These are phyloP conservation scores for Euwallacea fornicatus DNA, from an alignment of 1,140 invertebrate genomes.

Conservation along the genomic window DNA sequence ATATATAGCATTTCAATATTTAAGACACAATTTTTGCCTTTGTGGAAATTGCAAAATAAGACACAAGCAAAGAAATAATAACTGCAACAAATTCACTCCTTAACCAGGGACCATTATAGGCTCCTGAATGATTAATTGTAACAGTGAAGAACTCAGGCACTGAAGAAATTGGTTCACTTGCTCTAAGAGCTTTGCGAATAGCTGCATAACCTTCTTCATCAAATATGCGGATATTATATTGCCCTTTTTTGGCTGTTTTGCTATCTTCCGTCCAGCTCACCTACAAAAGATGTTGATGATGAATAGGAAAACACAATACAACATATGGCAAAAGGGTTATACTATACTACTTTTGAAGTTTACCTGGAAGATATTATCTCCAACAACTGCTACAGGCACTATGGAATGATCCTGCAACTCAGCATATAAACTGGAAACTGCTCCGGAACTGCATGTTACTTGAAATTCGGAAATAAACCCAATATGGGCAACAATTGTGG, in stretches of 20 bases:
- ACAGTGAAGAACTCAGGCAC: conserved; percentile 78
- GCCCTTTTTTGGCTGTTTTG: conserved; percentile 75
- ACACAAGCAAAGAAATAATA: conserved; percentile 73
- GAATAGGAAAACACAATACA: not conserved
- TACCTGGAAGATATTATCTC: conserved; percentile 79
- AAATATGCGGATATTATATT: conserved; percentile 78
- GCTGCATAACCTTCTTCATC: conserved; percentile 90
- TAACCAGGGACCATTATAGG: conserved; percentile 88
- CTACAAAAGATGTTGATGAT: conserved; percentile 55
- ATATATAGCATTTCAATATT: not conserved
- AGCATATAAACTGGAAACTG: conserved; percentile 76
- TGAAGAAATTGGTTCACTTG: conserved; percentile 65
- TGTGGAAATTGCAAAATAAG: conserved; percentile 82
- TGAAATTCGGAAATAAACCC: conserved; percentile 78
- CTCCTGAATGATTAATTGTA: conserved; percentile 77
- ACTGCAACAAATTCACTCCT: conserved; percentile 90
- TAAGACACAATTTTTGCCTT: conserved; percentile 61
- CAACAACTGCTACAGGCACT: conserved; percentile 75
- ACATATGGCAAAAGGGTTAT: not conserved
- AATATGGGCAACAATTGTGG: conserved; percentile 82
- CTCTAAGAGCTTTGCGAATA: conserved; percentile 73
- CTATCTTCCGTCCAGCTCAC: conserved; percentile 91
- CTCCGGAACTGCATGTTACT: conserved; percentile 65
- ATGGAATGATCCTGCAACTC: conserved; percentile 79
- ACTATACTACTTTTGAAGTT: conserved; percentile 24